phyloP scores from a whole-genome alignment of 2,888 invertebrate species.

The Branchinecta sandiegonensis region DNA sequence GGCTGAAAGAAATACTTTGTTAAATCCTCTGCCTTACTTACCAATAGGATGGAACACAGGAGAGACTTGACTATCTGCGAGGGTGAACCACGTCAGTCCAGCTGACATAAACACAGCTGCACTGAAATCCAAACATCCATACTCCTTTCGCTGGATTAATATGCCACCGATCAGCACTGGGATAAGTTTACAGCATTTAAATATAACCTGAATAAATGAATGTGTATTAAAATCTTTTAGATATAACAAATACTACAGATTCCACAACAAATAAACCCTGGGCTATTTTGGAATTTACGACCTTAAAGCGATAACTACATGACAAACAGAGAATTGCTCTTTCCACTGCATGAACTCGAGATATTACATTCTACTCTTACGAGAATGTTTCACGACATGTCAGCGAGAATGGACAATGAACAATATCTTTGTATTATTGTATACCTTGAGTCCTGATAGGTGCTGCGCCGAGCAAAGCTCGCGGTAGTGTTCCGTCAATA shows the following conservation, averaged over 20 bases:
- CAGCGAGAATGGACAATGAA: too few species aligned
- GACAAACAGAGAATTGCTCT: neutral
- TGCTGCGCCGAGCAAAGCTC: too few species aligned
- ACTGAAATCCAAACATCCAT: conserved; percentile 63
- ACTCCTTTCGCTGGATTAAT: conserved; percentile 74
- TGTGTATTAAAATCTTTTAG: too few species aligned
- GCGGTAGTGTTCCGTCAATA: too few species aligned
- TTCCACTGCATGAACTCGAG: too few species aligned
- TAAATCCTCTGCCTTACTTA: conserved; percentile 27
- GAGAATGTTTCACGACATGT: too few species aligned
- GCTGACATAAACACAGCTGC: conserved; percentile 75
- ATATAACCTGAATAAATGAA: conserved; percentile 49
- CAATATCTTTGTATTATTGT: too few species aligned
- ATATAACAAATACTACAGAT: neutral
- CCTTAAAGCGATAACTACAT: neutral
- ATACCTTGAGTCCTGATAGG: too few species aligned
- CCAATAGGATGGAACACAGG: conserved; percentile 45
- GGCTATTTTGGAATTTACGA: neutral
- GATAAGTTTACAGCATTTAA: conserved; percentile 92
- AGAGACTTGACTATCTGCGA: conserved; percentile 52
- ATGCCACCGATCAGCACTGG: conserved; percentile 90
- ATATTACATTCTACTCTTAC: too few species aligned
- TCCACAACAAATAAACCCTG: neutral
- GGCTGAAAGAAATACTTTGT: too few species aligned
- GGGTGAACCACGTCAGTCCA: conserved; percentile 76